A percentile compares a stretch with the other conserved stretches of the same genome.
phyloP scores from a whole-genome alignment of 2,888 invertebrate genomes.

The Drosophila lacicola region DNA sequence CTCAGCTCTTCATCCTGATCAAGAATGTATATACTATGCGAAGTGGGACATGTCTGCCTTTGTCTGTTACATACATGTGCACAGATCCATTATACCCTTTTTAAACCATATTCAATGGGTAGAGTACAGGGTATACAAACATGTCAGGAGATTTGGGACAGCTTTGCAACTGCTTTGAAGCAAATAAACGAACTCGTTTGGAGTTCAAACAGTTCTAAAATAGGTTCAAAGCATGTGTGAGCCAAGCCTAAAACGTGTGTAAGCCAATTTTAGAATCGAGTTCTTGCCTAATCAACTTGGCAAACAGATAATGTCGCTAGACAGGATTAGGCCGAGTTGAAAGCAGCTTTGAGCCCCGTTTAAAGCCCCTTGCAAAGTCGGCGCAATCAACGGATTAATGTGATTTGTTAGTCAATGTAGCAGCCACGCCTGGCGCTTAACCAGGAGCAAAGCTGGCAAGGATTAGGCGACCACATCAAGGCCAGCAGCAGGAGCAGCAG shows the following conservation, averaged over 20 bases:
- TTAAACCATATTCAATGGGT: no score
- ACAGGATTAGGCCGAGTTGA: conserved; percentile 7
- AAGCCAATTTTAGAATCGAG: neutral
- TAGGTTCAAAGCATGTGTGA: neutral
- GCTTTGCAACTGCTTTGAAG: no score
- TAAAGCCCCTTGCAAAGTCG: conserved; percentile 25
- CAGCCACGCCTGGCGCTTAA: conserved; percentile 19
- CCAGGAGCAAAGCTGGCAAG: conserved; percentile 22
- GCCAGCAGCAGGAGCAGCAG: neutral
- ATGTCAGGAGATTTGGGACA: no score
- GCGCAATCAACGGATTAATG: conserved; percentile 57
- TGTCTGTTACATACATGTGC: no score
- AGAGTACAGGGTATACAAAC: no score
- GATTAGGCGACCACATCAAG: conserved; percentile 47
- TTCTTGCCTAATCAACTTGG: neutral
- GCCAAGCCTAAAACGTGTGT: no score
- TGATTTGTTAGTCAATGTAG: conserved; percentile 55
- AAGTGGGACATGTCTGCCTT: no score
- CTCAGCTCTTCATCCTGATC: no score
- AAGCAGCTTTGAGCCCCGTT: conserved; percentile 1
- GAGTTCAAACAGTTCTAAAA: neutral
- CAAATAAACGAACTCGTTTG: no score
- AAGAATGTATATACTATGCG: no score
- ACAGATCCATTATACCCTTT: no score
- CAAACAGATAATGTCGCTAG: no score